phyloP scores from a whole-genome alignment of 2,113 vertebrate genomes.

The Oostethus manadensis region DNA sequence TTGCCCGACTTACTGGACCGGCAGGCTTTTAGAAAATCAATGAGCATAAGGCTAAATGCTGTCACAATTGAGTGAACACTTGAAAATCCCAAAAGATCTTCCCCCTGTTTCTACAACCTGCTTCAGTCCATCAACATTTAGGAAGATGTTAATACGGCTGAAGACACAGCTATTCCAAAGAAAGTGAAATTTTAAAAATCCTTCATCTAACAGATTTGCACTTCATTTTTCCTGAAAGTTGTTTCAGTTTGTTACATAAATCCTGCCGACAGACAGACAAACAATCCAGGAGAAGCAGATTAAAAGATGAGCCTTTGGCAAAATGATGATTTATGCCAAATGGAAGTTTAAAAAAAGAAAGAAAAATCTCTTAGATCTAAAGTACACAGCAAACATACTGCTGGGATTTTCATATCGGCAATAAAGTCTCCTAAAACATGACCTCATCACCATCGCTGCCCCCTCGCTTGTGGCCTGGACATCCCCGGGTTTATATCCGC shows the following conservation, averaged over 20 bases:
- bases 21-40: too few species aligned
- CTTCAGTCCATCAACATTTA: too few species aligned
- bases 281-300: background rate
- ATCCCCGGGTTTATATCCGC: too few species aligned
- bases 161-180: too few species aligned
- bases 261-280: background rate
- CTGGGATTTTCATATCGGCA: slow-evolving; percentile 5
- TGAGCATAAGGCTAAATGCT: too few species aligned
- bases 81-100: too few species aligned
- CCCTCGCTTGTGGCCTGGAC: background rate
- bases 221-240: background rate
- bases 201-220: too few species aligned
- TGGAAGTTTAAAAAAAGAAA: slow-evolving; percentile 11
- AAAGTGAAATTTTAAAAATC: too few species aligned
- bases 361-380: background rate
- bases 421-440: slow-evolving; percentile 1
- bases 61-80: too few species aligned
- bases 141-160: too few species aligned
- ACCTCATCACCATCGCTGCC: background rate
- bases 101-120: too few species aligned
- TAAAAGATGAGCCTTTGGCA: slow-evolving; percentile 1
- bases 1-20: too few species aligned
- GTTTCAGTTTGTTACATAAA: background rate
- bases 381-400: background rate
- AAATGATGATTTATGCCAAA: background rate